phyloP scores from a whole-genome alignment of 2,888 invertebrate species.

The Lamproptera curius region DNA sequence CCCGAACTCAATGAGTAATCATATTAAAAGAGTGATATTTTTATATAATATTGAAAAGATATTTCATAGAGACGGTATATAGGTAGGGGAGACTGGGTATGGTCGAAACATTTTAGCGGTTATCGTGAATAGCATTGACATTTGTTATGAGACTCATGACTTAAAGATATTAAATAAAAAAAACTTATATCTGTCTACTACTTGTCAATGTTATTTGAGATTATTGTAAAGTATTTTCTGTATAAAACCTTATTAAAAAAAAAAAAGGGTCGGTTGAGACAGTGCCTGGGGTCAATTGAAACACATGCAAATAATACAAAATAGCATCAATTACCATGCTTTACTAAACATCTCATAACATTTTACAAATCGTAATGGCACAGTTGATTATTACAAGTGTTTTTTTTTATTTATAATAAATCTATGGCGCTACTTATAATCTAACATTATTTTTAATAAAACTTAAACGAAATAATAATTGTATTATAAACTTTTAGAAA shows the following conservation, averaged over 20 bases:
- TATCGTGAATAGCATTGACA: background rate
- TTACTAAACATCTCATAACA: background rate
- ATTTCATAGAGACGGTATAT: too few relatives aligned
- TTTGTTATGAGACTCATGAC: background rate
- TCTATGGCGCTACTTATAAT: background rate
- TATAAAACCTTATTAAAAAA: background rate
- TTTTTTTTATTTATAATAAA: background rate
- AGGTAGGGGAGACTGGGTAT: background rate
- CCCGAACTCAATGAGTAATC: too few relatives aligned
- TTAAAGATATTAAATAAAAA: background rate
- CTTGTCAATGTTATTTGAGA: background rate
- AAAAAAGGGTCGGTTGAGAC: conserved; percentile 16
- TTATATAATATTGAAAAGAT: too few relatives aligned
- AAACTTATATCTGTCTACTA: conserved; percentile 1
- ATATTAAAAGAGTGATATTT: too few relatives aligned
- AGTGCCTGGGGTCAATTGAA: conserved; percentile 22
- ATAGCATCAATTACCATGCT: conserved; percentile 11
- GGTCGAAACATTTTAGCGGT: background rate
- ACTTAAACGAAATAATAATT: too few relatives aligned
- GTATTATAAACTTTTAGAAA: too few relatives aligned
- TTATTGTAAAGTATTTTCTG: background rate
- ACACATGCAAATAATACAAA: conserved; percentile 19
- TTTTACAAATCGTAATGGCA: background rate
- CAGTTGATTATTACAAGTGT: background rate
- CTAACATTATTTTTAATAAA: background rate